Evolutionary conservation across 2,797 vertebrate genomes (phyloP), one percentile per base, ranked within the genome.

Genomic region (Myioborus melanocephalus): DNA sequence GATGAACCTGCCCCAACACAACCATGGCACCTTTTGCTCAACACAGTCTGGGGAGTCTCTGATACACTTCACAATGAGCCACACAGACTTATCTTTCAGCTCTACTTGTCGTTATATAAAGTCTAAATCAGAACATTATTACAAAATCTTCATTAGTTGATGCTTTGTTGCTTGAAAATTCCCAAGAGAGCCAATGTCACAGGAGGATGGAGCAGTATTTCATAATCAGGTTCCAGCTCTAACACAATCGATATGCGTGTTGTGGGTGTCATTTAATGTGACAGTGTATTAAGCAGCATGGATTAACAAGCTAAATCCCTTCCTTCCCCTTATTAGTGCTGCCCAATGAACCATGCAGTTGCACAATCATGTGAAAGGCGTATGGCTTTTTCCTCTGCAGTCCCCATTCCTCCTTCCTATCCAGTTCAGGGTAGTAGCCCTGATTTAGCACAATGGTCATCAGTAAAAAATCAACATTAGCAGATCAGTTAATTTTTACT

Each of bases 231-330:
- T 80, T 66, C 56, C 56, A 79, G 71, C 71, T 83, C 59, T 75
- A 90, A 76, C 19, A 87, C 60, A 87, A 60, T 66, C 19, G 1
- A 81, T 93, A 72, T 28, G 30, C 72, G 61, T 78, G 53, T 81
- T 91, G n/a, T 75, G 64, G 93, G 84, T 94, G 89, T 83, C 80
- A 91, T 90, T 88, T 96, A 87, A 90, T 81, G 85, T 85, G 92
- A 91, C 87, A 85, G 0, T 78, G 72, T 64, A 92, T 47, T 96
- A 95, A 88, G 72, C 70, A 86, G 68, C 79, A 77, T 11, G 72
- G 89, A 96, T 94, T 95, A 95, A 94, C 79, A 88, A 96, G 49
- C 57, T 91, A 96, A 95, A 96, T 94, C 95, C 85, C 85, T 91
- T 96, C 89, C 93, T 95, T 96, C 87, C 95, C 35, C 82, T 94